These are phyloP conservation scores for Phycodurus eques DNA, from an alignment of 2,113 vertebrate genomes.

Conservation along the genomic window DNA sequence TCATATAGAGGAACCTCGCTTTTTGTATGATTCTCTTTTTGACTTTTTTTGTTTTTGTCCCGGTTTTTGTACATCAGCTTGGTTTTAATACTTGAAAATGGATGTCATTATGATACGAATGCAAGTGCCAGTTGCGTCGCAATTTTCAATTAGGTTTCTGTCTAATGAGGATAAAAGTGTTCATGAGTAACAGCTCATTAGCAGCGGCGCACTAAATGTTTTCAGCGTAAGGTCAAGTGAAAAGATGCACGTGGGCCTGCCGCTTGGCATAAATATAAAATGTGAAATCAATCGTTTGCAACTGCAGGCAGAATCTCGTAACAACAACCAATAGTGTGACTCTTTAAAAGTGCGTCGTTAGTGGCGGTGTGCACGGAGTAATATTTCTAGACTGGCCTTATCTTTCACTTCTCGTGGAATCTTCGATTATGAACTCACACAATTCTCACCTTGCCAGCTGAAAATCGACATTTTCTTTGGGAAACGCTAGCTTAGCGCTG, in stretches of 20 bases:
- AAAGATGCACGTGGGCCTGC: background rate
- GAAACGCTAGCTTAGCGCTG: constrained; percentile 3
- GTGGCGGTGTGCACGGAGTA: background rate
- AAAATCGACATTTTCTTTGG: background rate
- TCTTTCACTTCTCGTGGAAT: background rate
- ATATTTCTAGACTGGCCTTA: constrained; percentile 21
- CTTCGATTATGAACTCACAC: constrained; percentile 1
- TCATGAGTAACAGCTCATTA: constrained; percentile 32
- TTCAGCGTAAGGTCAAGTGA: constrained; percentile 28
- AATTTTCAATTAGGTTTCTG: constrained; percentile 20
- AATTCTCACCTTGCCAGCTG: background rate
- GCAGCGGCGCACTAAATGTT: constrained; percentile 1
- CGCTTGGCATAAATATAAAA: background rate
- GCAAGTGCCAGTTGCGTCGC: no score
- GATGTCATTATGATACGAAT: background rate
- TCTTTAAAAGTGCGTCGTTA: background rate
- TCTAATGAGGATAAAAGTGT: constrained; percentile 31
- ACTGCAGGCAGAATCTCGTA: background rate
- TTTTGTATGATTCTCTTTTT: background rate
- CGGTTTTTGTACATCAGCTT: background rate
- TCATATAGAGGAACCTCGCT: no score
- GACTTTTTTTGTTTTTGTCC: background rate
- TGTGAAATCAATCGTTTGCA: constrained; percentile 9
- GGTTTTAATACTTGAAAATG: no score
- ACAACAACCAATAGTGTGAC: background rate